phyloP scores from a whole-genome alignment of 2,888 invertebrate genomes.

The Trachelus troglodyta region DNA sequence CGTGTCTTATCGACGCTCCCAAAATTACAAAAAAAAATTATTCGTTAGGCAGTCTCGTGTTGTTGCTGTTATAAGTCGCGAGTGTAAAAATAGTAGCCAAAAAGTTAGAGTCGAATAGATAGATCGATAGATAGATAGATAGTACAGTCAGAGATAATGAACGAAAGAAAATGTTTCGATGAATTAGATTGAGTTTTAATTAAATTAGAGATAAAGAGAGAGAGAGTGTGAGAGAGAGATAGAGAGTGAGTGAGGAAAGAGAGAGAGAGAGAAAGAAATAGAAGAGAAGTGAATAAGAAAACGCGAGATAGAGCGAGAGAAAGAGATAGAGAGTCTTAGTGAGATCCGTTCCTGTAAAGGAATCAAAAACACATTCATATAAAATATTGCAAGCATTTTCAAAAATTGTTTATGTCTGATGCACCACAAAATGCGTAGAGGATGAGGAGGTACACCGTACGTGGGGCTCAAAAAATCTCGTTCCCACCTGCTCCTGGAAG shows the following conservation, averaged over 20 bases:
- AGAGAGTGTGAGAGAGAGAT: conserved; percentile 5
- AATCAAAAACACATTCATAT: conserved; percentile 66
- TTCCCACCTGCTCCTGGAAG: conserved; percentile 68
- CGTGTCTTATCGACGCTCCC: conserved; percentile 49
- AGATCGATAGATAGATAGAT: conserved; percentile 13
- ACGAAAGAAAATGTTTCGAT: conserved; percentile 12
- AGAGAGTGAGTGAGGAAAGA: background rate
- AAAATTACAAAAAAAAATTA: conserved; percentile 39
- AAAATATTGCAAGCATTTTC: conserved; percentile 68
- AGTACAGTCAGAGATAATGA: conserved; percentile 21
- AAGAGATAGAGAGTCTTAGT: conserved; percentile 50
- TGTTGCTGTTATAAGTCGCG: conserved; percentile 19
- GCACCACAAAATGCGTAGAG: conserved; percentile 67
- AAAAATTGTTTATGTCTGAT: conserved; percentile 67
- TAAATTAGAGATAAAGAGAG: background rate
- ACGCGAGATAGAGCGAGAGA: conserved; percentile 18
- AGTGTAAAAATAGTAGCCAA: conserved; percentile 7
- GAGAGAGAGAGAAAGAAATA: conserved; percentile 5
- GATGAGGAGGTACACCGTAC: conserved; percentile 62
- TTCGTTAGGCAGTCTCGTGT: conserved; percentile 28
- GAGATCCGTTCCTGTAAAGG: conserved; percentile 66
- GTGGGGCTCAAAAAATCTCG: conserved; percentile 66
- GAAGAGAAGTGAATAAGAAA: background rate
- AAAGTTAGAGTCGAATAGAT: conserved; percentile 22
- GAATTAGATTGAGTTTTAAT: too few species aligned